Evolutionary conservation across 2,797 vertebrate species (phyloP), one percentile per base, ranked within the genome.

Genomic region (Lepilemur septentrionalis): DNA sequence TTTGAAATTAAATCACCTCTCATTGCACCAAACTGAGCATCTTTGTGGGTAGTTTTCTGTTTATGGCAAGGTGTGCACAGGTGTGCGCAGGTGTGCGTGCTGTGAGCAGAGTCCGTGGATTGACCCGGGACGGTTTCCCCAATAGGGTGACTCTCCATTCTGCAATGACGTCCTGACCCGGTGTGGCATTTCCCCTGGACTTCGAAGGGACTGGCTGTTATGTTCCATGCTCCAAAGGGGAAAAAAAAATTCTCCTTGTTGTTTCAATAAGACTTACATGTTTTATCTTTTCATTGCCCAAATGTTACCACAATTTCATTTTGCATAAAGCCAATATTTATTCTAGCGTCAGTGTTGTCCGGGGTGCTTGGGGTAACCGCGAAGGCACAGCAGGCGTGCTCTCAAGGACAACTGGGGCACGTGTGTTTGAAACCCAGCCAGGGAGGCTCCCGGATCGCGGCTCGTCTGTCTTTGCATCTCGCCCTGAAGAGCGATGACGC

Each of bases 251-350:
- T 7, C 28, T n/a, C 7, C 41, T 75, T 69, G 72, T 48, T 65
- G 22, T 35, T 85, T 55, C 82, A 81, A 32, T 55, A 80, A 76
- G 2, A 7, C 14, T 15, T 23, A 46, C 43, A 17, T 15, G 22
- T 65, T 95, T 88, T 41, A 72, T 78, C 61, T 70, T 89, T 89
- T 96, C 89, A 81, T 92, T 63, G 88, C 43, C 41, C 52, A 25
- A 93, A 65, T 43, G 91, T 78, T 76, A 89, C 38, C 50, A 41
- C 65, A 57, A 5, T 85, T 91, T 65, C 85, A 89, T 80, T 95
- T 63, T 69, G 73, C 86, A 22, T 25, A 48, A 96, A 88, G 50
- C 41, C 57, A 79, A 11, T 91, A 35, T 80, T 91, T 81, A 46
- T 70, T 85, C 52, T 52, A 32, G 38, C 20, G 30, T 63, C 28